Conservation (phyloP, 2,888 invertebrate species). For the Tillus elongatus region DNA sequence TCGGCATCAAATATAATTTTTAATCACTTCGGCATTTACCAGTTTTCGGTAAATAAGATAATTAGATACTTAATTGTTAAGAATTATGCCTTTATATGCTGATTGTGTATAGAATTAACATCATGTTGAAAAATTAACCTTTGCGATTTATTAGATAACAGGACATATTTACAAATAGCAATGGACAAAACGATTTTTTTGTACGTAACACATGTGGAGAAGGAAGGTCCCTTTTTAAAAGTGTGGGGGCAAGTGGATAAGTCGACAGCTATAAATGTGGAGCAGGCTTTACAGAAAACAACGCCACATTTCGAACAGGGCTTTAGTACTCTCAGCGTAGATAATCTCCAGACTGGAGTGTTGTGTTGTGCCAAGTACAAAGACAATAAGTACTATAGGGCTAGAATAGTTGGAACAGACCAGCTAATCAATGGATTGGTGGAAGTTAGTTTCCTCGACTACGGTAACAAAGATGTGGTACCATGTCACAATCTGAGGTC, state of each 20-base stretch:
- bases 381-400: constrained; percentile 58
- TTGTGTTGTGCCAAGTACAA: constrained; percentile 59
- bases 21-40: too few species aligned
- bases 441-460: constrained; percentile 60
- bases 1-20: too few species aligned
- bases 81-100: too few species aligned
- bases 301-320: constrained; percentile 44
- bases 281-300: constrained; percentile 44
- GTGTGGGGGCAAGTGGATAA: constrained; percentile 64
- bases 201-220: constrained; percentile 58
- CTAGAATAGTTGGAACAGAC: constrained; percentile 47
- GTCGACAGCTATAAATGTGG: constrained; percentile 48
- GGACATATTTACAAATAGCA: too few species aligned
- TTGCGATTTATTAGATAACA: too few species aligned
- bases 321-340: constrained; percentile 32
- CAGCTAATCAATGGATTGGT: constrained; percentile 47
- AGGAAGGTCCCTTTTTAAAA: constrained; percentile 58
- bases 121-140: too few species aligned
- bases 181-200: too few species aligned
- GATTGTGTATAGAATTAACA: too few species aligned
- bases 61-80: too few species aligned
- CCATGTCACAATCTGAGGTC: constrained; percentile 51
- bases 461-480: constrained; percentile 55
- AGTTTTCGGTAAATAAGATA: too few species aligned
- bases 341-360: constrained; percentile 42